Percentiles rank a stretch among this genome's conserved stretches.
phyloP scores from a whole-genome alignment of 2,113 vertebrate species.

The Sander vitreus region DNA sequence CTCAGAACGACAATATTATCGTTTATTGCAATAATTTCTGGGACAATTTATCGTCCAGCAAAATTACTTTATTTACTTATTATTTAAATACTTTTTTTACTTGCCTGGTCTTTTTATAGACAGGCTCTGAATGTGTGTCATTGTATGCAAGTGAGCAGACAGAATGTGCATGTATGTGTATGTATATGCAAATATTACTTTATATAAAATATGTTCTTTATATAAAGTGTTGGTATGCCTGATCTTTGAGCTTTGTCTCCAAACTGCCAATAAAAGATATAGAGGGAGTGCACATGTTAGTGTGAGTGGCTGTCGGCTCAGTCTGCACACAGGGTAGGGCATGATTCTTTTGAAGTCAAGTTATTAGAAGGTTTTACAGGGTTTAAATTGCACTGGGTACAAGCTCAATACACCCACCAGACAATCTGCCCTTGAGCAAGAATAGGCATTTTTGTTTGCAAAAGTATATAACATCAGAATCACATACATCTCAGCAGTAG shows the following conservation, averaged over 20 bases:
- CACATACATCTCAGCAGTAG: not conserved
- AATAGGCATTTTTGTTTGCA: slow-evolving; percentile 14
- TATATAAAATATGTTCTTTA: not conserved
- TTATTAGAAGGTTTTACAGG: slow-evolving; percentile 56
- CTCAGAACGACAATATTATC: too few relatives aligned
- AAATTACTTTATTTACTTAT: too few relatives aligned
- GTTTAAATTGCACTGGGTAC: slow-evolving; percentile 25
- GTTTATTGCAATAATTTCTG: too few relatives aligned
- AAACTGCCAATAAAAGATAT: slow-evolving; percentile 9
- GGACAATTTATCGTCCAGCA: too few relatives aligned
- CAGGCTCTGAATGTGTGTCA: slow-evolving; percentile 43
- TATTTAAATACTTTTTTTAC: too few relatives aligned
- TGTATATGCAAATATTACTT: not conserved
- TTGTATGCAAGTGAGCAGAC: slow-evolving; percentile 27
- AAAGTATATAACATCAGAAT: not conserved
- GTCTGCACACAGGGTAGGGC: slow-evolving; percentile 28
- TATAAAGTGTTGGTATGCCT: not conserved
- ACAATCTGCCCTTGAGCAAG: slow-evolving; percentile 8
- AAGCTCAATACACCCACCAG: slow-evolving; percentile 24
- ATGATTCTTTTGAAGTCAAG: slow-evolving; percentile 40
- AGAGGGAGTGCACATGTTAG: slow-evolving; percentile 15
- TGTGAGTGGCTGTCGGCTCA: slow-evolving; percentile 26
- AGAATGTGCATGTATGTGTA: slow-evolving; percentile 9
- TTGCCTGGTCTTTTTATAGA: slow-evolving; percentile 70
- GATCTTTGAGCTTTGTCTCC: slow-evolving; percentile 17